Evolutionary conservation across 2,888 invertebrate species (phyloP).

Genomic region (Lacanobia oleracea): DNA sequence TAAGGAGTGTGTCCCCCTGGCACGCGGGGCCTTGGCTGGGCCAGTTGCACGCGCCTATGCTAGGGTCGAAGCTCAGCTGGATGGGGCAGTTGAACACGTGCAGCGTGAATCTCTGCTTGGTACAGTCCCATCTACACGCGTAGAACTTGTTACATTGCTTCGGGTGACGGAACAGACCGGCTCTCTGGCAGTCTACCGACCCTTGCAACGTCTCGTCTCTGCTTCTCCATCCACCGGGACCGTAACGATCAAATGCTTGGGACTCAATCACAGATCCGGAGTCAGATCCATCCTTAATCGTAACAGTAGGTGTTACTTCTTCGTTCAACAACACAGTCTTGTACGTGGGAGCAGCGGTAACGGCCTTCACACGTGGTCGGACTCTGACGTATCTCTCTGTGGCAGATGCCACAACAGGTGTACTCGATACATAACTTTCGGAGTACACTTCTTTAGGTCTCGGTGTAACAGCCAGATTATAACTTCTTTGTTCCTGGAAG

Average conservation of each 20-base stretch:
- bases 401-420: slow-evolving; percentile 76
- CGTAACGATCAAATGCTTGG: slow-evolving; percentile 91
- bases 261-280: slow-evolving; percentile 77
- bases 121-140: slow-evolving; percentile 95
- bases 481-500: slow-evolving; percentile 77
- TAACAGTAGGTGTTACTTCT: slow-evolving; percentile 75
- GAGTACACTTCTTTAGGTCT: slow-evolving; percentile 72
- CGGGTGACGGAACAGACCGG: slow-evolving; percentile 93
- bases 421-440: slow-evolving; percentile 78
- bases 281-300: slow-evolving; percentile 67
- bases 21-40: slow-evolving; percentile 95
- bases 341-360: slow-evolving; percentile 85
- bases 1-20: slow-evolving; percentile 92
- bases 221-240: slow-evolving; percentile 91
- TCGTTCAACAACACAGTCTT: slow-evolving; percentile 82
- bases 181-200: slow-evolving; percentile 91
- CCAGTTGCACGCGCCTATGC: slow-evolving; percentile 95
- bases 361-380: slow-evolving; percentile 81
- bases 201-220: slow-evolving; percentile 91
- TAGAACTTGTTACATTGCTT: slow-evolving; percentile 96
- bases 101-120: slow-evolving; percentile 93
- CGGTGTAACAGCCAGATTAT: slow-evolving; percentile 76
- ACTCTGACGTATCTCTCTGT: slow-evolving; percentile 80
- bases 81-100: slow-evolving; percentile 95
- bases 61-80: slow-evolving; percentile 94